Percentiles rank a stretch among this genome's conserved stretches.
phyloP scores from a whole-genome alignment of 2,888 invertebrate genomes.

The Conistra vaccinii region DNA sequence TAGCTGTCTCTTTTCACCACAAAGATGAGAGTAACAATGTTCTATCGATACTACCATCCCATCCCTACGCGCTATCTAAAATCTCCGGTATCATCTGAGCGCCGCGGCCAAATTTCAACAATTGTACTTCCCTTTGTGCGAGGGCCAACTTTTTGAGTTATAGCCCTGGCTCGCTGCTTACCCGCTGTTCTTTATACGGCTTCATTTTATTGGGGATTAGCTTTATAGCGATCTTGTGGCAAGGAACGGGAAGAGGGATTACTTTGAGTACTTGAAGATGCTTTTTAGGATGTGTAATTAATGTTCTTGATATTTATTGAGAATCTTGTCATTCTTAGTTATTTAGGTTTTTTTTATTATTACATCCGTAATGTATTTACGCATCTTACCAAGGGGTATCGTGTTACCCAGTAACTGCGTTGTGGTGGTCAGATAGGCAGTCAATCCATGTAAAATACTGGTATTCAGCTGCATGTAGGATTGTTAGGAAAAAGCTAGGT shows the following conservation, averaged over 20 bases:
- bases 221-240: constrained; percentile 42
- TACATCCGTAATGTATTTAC: neutral
- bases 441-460: too few species aligned
- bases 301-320: constrained; percentile 3
- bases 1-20: neutral
- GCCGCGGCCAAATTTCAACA: constrained; percentile 77
- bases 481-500: too few species aligned
- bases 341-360: neutral
- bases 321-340: neutral
- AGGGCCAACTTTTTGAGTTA: constrained; percentile 81
- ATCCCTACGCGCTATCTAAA: constrained; percentile 45
- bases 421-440: too few species aligned
- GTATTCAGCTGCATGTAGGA: too few species aligned
- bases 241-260: constrained; percentile 5
- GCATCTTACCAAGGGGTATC: too few species aligned
- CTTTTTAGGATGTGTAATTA: constrained; percentile 9
- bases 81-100: constrained; percentile 41
- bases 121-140: constrained; percentile 70
- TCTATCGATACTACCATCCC: constrained; percentile 24
- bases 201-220: constrained; percentile 67
- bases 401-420: too few species aligned
- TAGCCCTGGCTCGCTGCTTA: constrained; percentile 60
- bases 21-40: neutral
- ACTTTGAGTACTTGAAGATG: constrained; percentile 15
- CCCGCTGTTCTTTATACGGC: constrained; percentile 60